A percentile compares a stretch with the other conserved stretches of the same genome.
phyloP scores from a whole-genome alignment of 2,888 invertebrate species.

The Prionchulus punctatus region DNA sequence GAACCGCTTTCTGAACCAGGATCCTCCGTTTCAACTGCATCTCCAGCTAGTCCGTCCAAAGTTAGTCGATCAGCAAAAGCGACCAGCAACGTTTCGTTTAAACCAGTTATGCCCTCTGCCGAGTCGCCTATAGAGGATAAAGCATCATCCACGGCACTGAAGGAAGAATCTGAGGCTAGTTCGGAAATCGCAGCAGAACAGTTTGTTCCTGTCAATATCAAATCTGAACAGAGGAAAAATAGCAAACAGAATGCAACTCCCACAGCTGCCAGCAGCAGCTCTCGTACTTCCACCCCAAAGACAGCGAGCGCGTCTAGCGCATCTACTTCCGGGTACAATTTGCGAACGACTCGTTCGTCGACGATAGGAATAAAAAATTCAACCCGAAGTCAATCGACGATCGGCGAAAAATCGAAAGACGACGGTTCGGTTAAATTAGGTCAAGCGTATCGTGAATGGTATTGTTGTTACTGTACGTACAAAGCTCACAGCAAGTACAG shows the following conservation, averaged over 20 bases:
- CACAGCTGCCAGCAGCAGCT: background rate
- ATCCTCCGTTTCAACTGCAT: background rate
- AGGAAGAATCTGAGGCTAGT: background rate
- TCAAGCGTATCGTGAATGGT: constrained; percentile 11
- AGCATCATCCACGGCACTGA: background rate
- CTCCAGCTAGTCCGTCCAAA: background rate
- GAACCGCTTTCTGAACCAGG: background rate
- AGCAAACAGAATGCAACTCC: background rate
- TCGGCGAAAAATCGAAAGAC: background rate
- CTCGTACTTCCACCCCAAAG: too few species aligned
- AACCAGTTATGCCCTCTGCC: background rate
- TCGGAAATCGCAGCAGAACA: background rate
- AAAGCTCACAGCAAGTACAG: constrained; percentile 9
- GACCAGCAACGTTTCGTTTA: background rate
- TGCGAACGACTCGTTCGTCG: background rate
- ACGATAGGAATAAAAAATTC: background rate
- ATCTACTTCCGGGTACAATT: background rate
- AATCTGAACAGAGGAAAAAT: background rate
- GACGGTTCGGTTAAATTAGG: constrained; percentile 4
- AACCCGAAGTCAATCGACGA: too few species aligned
- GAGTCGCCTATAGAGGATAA: background rate
- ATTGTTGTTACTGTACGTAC: constrained; percentile 9
- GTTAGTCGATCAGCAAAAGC: background rate
- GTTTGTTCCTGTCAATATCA: background rate
- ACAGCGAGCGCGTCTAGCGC: background rate